A percentile compares a stretch with the other conserved stretches of the same genome.
These are phyloP conservation scores for Trissolcus basalis DNA, from an alignment of 1,140 invertebrate species.

Conservation along the genomic window DNA sequence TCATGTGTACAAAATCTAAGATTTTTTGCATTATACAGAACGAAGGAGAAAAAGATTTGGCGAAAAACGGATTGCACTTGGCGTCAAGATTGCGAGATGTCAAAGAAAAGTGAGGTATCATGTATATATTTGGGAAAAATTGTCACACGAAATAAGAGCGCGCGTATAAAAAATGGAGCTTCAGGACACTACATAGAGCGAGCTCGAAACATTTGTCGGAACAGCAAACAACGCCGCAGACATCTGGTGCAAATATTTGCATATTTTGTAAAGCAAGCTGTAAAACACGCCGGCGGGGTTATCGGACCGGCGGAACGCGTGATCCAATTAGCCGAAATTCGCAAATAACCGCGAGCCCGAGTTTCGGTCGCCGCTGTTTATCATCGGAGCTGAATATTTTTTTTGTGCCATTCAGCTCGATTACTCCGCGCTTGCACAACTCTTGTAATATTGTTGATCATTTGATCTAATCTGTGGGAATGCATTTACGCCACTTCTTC, in stretches of 20 bases:
- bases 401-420: constrained; percentile 7
- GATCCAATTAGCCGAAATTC: constrained; percentile 22
- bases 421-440: constrained; percentile 31
- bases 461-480: constrained; percentile 39
- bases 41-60: too few relatives aligned
- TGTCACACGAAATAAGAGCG: not conserved
- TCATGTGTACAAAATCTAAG: too few relatives aligned
- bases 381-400: not conserved
- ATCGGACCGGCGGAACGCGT: constrained; percentile 5
- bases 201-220: not conserved
- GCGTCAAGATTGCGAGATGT: too few relatives aligned
- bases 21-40: too few relatives aligned
- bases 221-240: not conserved
- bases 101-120: too few relatives aligned
- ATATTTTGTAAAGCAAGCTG: constrained; percentile 11
- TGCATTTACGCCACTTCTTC: constrained; percentile 47
- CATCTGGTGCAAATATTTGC: constrained; percentile 8
- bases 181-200: not conserved
- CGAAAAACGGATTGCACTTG: too few relatives aligned
- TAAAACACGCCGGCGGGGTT: constrained; percentile 6
- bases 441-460: constrained; percentile 43
- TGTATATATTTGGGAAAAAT: not conserved
- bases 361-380: not conserved
- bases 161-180: not conserved
- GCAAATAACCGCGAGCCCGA: not conserved